Evolutionary conservation across 2,888 invertebrate genomes (phyloP).

Genomic region (Heliconius sara): DNA sequence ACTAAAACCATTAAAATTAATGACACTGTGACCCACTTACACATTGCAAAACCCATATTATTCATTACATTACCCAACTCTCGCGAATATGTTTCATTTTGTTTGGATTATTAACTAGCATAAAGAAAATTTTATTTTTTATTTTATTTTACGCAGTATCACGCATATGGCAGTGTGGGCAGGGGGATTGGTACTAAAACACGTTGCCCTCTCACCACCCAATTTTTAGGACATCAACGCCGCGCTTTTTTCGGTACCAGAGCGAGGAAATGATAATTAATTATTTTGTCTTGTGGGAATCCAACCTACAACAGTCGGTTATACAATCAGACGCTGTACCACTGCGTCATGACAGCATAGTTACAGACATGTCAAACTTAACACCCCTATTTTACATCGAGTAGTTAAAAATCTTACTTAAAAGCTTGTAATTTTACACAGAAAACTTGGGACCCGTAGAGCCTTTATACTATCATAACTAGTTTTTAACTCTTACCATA

Average conservation of each 20-base stretch:
- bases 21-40: conserved; percentile 34
- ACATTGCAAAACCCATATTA: conserved; percentile 32
- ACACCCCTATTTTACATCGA: too few relatives aligned
- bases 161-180: neutral
- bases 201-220: too few relatives aligned
- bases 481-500: conserved; percentile 25
- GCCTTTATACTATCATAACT: conserved; percentile 12
- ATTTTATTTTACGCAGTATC: neutral
- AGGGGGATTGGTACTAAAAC: neutral
- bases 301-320: too few relatives aligned
- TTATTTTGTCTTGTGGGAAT: too few relatives aligned
- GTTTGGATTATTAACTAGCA: neutral
- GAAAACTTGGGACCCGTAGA: neutral
- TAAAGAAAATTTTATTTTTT: neutral
- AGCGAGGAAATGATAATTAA: too few relatives aligned
- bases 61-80: conserved; percentile 22
- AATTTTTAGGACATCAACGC: too few relatives aligned
- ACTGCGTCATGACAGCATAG: too few relatives aligned
- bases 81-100: conserved; percentile 12
- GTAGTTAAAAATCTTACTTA: too few relatives aligned
- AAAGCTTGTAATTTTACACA: neutral
- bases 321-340: too few relatives aligned
- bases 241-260: too few relatives aligned
- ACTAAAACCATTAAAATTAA: conserved; percentile 41
- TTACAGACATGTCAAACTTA: too few relatives aligned